phyloP scores from a whole-genome alignment of 2,113 vertebrate species.

The Tretioscincus oriximinensis region DNA sequence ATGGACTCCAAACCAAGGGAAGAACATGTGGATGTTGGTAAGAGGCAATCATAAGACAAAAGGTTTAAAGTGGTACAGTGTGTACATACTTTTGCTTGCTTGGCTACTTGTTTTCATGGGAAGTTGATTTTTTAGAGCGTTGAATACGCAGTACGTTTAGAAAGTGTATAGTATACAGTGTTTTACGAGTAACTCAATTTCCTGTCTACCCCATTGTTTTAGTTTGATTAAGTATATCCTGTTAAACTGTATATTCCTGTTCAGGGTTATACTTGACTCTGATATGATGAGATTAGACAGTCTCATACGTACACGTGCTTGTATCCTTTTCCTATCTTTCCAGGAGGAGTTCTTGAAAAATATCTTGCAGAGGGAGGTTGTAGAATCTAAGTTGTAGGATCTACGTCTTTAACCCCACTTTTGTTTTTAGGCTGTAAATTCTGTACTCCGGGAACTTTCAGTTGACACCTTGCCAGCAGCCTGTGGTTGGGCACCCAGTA shows the following conservation, averaged over 20 bases:
- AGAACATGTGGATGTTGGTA: not conserved
- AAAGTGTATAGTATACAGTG: slow-evolving; percentile 70
- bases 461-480: not conserved
- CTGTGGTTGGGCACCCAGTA: not conserved
- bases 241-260: slow-evolving; percentile 83
- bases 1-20: not conserved
- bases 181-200: slow-evolving; percentile 76
- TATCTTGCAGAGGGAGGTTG: not conserved
- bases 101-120: too few relatives aligned
- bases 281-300: slow-evolving; percentile 62
- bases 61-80: not conserved
- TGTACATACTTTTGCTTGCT: too few relatives aligned
- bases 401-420: not conserved
- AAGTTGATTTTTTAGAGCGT: slow-evolving; percentile 39
- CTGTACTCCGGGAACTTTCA: not conserved
- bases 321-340: slow-evolving; percentile 9
- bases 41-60: not conserved
- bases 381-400: not conserved
- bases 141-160: slow-evolving; percentile 64
- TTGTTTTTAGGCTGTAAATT: accelerated
- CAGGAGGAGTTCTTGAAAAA: slow-evolving; percentile 38
- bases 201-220: slow-evolving; percentile 83
- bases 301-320: not conserved
- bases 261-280: slow-evolving; percentile 61
- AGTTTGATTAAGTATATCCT: slow-evolving; percentile 83